Base-by-base conservation (phyloP, 37 sponge, comb jelly and placozoan species). In the Dysidea cf. avara region DNA sequence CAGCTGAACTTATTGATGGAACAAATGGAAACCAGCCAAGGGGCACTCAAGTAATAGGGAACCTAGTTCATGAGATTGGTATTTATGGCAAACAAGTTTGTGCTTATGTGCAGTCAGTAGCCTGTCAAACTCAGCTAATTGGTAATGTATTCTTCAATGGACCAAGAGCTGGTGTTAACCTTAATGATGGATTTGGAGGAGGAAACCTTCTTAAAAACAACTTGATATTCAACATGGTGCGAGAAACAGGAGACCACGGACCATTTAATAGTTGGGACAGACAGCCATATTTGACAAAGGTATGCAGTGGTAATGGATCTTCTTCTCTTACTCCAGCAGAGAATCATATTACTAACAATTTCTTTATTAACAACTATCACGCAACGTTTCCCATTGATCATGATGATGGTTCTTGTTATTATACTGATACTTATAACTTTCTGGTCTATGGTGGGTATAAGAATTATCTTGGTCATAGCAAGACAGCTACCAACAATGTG, bases 131-230 rank as follows among this genome's bases (percentile, higher is more conserved):
- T 16, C 51, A 56, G 29, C 7, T 83, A 14, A 21, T 4, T 55
- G 70, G 67, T 6, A 83, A 83, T 51, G 77, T 83, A 20, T 56
- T 75, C 55, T 83, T 75, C 71, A 83, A 83, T 48, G 84, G 84
- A 35, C 84, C 84, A 16, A 60, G 84, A 17, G 84, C 77, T 7
- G 84, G 84, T 17, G 61, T 83, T 62, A 83, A 83, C 61, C 76
- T 83, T 49, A 83, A 83, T 46, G 84, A 83, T 76, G 77, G 77
- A 4, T 83, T 83, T 76, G 84, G 73, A 33, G 84, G 84, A 48
- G 84, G 77, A 12, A 55, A 75, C 39, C 17, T 58, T 14, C 28
- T 83, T 5, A 39, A 40, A 31, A 56, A 68, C 31, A 83, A 83
- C 54, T 52, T 83, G 22, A 39, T 68, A n/a, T 83, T 83, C 62